Evolutionary conservation across 35 echinoderm and acorn worm species (phyloP).

Genomic region (Strongylocentrotus purpuratus): DNA sequence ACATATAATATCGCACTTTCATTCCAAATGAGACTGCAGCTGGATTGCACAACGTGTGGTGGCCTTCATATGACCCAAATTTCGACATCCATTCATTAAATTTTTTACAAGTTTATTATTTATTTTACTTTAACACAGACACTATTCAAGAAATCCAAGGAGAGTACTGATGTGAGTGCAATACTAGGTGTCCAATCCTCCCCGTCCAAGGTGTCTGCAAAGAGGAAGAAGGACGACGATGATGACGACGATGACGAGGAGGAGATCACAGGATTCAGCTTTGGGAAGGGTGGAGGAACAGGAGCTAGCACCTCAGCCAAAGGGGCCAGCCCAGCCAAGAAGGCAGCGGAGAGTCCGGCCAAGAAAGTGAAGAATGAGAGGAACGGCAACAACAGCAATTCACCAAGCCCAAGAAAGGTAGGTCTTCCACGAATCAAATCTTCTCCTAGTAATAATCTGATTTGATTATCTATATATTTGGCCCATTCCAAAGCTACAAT

Average conservation of each 20-base stretch:
- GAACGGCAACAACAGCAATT: slow-evolving; percentile 27
- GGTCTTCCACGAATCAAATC: background rate
- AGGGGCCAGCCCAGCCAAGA: background rate
- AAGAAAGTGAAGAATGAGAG: slow-evolving; percentile 73
- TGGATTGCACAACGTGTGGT: no score
- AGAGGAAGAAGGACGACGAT: slow-evolving; percentile 20
- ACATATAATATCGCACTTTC: no score
- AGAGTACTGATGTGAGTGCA: slow-evolving; percentile 69
- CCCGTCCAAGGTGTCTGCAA: slow-evolving; percentile 49
- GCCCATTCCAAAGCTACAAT: no score
- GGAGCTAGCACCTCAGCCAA: background rate
- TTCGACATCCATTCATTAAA: background rate
- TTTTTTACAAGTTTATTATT: background rate
- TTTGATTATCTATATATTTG: no score
- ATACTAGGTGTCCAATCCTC: slow-evolving; percentile 21
- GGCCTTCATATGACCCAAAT: background rate
- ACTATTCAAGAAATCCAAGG: slow-evolving; percentile 86
- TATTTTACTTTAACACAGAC: slow-evolving; percentile 30
- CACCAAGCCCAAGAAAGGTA: slow-evolving; percentile 59
- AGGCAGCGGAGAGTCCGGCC: slow-evolving; percentile 41
- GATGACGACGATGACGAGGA: slow-evolving; percentile 38
- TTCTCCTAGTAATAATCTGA: background rate
- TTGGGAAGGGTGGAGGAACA: background rate
- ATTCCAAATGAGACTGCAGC: no score
- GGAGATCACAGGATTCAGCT: background rate